Evolutionary conservation across 1,140 invertebrate species (phyloP).

Genomic region (Polyergus mexicanus): DNA sequence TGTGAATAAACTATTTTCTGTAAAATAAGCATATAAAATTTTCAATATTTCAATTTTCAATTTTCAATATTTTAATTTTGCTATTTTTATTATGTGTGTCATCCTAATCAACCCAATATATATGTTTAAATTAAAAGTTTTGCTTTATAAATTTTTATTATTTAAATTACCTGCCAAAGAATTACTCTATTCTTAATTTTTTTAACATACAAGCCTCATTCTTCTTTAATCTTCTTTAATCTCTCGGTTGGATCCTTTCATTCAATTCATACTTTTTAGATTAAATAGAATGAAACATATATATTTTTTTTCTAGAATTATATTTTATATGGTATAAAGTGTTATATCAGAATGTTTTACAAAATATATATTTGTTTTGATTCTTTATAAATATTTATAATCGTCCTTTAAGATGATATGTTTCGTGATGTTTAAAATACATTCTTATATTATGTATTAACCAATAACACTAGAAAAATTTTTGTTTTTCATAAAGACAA

Average conservation of each 20-base stretch:
- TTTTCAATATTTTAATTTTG: not conserved
- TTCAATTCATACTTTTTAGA: not conserved
- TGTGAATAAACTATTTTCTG: not conserved
- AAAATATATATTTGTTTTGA: constrained; percentile 28
- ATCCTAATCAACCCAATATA: too few species aligned
- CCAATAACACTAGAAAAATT: not conserved
- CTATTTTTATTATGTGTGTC: not conserved
- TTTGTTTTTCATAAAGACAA: not conserved
- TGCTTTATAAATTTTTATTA: too few species aligned
- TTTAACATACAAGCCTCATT: not conserved
- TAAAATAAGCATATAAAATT: not conserved
- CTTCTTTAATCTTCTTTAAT: not conserved
- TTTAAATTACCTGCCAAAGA: too few species aligned
- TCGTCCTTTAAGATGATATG: constrained; percentile 6
- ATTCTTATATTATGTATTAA: constrained; percentile 14
- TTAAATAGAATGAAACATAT: not conserved
- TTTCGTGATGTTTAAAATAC: constrained; percentile 11
- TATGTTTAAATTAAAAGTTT: too few species aligned
- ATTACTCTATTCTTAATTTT: not conserved
- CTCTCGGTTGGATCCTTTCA: not conserved
- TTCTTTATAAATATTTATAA: not conserved
- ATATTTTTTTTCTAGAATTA: constrained; percentile 7
- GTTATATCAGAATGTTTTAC: constrained; percentile 17
- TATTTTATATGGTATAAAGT: constrained; percentile 26
- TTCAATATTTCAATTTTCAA: too few species aligned